phyloP scores from a whole-genome alignment of 2,888 invertebrate species.

The Troglohyphantes excavatus region DNA sequence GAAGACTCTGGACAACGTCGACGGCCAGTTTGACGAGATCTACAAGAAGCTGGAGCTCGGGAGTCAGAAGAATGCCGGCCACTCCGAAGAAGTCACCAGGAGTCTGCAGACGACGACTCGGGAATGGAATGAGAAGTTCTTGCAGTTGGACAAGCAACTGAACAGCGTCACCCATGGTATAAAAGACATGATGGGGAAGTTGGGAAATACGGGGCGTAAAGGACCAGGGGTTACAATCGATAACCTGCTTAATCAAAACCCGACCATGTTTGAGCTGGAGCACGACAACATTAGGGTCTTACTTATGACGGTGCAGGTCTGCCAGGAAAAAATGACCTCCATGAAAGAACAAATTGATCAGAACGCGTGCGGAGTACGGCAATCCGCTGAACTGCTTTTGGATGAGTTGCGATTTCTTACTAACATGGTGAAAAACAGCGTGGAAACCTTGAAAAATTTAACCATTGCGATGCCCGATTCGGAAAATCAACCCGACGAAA shows the following conservation, averaged over 20 bases:
- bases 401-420: neutral
- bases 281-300: neutral
- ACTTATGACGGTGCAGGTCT: neutral
- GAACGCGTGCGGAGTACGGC: neutral
- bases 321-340: neutral
- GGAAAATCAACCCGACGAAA: neutral
- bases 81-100: slow-evolving; percentile 30
- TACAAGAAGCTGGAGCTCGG: slow-evolving; percentile 39
- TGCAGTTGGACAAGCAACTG: slow-evolving; percentile 3
- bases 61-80: slow-evolving; percentile 32
- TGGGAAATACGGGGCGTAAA: neutral
- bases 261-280: neutral
- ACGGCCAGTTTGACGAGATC: slow-evolving; percentile 56
- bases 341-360: slow-evolving; percentile 30
- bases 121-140: slow-evolving; percentile 13
- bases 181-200: neutral
- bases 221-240: no score
- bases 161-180: neutral
- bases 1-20: slow-evolving; percentile 46
- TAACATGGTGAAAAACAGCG: neutral
- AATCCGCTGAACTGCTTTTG: neutral
- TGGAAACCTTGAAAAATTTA: neutral
- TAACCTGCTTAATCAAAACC: neutral
- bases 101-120: slow-evolving; percentile 14
- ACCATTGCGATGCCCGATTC: neutral